Percentiles rank a stretch among this genome's conserved stretches.
Conservation (phyloP, 2,888 invertebrate genomes). For the Euphydryas editha region DNA sequence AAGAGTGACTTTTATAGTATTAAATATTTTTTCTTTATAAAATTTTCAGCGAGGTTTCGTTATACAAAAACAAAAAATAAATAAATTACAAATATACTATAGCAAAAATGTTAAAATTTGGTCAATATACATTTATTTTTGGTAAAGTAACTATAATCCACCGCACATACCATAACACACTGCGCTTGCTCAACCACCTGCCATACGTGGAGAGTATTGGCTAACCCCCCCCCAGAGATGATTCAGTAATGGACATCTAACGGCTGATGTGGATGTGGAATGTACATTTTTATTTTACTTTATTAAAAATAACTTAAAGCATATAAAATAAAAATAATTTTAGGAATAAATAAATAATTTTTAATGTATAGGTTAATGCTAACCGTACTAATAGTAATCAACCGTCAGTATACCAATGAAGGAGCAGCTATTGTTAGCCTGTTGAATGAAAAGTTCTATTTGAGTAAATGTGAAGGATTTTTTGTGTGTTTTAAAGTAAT, state of each 20-base stretch:
- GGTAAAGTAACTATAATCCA: too few relatives aligned
- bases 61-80: too few relatives aligned
- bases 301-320: not conserved
- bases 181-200: too few relatives aligned
- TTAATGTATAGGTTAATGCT: conserved; percentile 46
- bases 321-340: not conserved
- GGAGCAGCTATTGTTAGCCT: conserved; percentile 80
- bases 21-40: not conserved
- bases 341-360: not conserved
- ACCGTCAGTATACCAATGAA: conserved; percentile 82
- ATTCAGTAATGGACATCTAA: too few relatives aligned
- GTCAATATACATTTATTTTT: too few relatives aligned
- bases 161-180: too few relatives aligned
- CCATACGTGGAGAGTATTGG: too few relatives aligned
- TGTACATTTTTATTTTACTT: too few relatives aligned
- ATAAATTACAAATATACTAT: too few relatives aligned
- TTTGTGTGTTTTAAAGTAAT: conserved; percentile 75
- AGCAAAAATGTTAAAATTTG: too few relatives aligned
- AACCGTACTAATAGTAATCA: conserved; percentile 73
- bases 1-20: conserved; percentile 14
- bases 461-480: conserved; percentile 75
- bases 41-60: not conserved
- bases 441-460: conserved; percentile 83
- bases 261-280: too few relatives aligned
- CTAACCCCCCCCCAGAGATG: too few relatives aligned